Evolutionary conservation across 2,113 vertebrate species (phyloP).

Genomic region (Capricornis sumatraensis): DNA sequence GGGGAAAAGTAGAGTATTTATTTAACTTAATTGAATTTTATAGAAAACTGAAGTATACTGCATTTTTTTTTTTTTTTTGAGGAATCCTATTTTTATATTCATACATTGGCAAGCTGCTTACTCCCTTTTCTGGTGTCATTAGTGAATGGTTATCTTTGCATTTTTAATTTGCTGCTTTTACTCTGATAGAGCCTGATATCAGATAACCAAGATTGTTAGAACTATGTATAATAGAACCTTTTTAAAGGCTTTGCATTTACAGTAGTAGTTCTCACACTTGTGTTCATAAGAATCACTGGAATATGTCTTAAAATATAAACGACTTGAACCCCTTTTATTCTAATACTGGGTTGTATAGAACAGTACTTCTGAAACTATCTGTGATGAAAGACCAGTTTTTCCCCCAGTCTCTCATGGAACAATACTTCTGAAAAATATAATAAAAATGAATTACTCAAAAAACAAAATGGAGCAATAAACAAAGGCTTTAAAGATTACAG

Average conservation of each 20-base stretch:
- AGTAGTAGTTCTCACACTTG: not conserved
- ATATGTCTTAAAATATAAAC: not conserved
- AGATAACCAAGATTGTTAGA: not conserved
- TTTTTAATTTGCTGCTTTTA: not conserved
- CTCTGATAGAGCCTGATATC: not conserved
- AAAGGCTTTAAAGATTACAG: not conserved
- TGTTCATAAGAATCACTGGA: not conserved
- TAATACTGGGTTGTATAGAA: not conserved
- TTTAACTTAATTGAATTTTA: conserved; percentile 16
- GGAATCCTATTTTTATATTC: not conserved
- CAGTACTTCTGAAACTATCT: not conserved
- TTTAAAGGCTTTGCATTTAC: not conserved
- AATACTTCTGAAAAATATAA: not conserved
- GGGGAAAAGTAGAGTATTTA: not conserved
- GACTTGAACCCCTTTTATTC: not conserved
- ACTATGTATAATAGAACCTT: not conserved
- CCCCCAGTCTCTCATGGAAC: not conserved
- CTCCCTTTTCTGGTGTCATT: not conserved
- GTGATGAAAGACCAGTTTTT: not conserved
- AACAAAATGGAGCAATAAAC: not conserved
- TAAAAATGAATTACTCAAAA: not conserved
- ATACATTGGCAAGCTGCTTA: not conserved
- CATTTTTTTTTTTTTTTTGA: not conserved
- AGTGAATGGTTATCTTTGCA: not conserved
- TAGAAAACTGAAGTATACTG: not conserved